Conservation (phyloP, 1,140 invertebrate genomes). For the Galendromus occidentalis region DNA sequence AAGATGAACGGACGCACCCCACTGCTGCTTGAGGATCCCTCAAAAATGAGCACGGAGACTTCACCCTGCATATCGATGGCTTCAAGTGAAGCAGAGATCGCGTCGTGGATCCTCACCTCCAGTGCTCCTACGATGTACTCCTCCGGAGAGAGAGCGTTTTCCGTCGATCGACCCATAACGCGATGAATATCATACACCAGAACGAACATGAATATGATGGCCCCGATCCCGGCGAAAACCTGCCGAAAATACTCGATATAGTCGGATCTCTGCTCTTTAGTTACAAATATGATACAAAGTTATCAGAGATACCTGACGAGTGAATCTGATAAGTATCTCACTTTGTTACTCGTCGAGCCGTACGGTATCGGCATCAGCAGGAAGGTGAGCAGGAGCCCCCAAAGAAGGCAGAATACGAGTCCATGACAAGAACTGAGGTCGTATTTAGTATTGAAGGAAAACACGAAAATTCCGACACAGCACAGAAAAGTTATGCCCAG, state of each 20-base stretch:
- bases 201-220: neutral
- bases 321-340: no score
- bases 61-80: no score
- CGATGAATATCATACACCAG: neutral
- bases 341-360: no score
- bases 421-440: neutral
- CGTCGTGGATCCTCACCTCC: neutral
- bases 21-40: no score
- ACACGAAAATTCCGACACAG: neutral
- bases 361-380: neutral
- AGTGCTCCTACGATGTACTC: neutral
- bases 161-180: neutral
- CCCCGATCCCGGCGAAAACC: neutral
- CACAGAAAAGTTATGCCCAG: neutral
- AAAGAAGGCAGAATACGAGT: neutral
- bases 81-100: no score
- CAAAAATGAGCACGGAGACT: no score
- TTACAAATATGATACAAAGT: neutral
- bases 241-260: neutral
- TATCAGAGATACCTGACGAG: no score
- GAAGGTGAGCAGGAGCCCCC: neutral
- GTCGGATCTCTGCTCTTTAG: neutral
- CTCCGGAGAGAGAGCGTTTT: neutral
- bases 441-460: neutral
- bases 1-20: no score